These are phyloP conservation scores for Sigmodon hispidus DNA, from an alignment of 2,113 vertebrate species.

Conservation along the genomic window DNA sequence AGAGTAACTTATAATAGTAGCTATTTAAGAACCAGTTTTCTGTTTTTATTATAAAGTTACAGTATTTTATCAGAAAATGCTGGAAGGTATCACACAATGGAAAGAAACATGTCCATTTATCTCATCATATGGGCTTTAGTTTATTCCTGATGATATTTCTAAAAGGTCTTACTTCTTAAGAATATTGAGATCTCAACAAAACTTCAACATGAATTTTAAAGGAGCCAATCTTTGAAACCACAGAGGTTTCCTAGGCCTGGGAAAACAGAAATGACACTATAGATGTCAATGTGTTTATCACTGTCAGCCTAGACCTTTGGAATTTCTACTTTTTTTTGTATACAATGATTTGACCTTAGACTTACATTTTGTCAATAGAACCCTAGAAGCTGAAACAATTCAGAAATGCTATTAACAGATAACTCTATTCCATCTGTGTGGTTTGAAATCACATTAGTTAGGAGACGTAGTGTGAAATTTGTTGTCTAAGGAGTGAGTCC, in stretches of 20 bases:
- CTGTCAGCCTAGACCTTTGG: background rate
- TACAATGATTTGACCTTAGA: background rate
- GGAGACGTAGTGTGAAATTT: background rate
- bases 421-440: background rate
- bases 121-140: background rate
- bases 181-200: background rate
- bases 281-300: background rate
- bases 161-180: background rate
- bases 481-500: background rate
- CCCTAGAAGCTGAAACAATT: background rate
- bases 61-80: background rate
- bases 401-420: background rate
- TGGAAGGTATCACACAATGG: too few relatives aligned
- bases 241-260: background rate
- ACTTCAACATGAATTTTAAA: background rate
- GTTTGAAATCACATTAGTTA: background rate
- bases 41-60: background rate
- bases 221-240: background rate
- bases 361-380: background rate
- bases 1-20: background rate
- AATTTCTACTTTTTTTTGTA: background rate
- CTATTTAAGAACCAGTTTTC: background rate
- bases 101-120: background rate
- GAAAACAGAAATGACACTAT: background rate
- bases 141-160: background rate